Base-by-base conservation (phyloP, 2,888 invertebrate species). In the Brachynemurus nebulosus region DNA sequence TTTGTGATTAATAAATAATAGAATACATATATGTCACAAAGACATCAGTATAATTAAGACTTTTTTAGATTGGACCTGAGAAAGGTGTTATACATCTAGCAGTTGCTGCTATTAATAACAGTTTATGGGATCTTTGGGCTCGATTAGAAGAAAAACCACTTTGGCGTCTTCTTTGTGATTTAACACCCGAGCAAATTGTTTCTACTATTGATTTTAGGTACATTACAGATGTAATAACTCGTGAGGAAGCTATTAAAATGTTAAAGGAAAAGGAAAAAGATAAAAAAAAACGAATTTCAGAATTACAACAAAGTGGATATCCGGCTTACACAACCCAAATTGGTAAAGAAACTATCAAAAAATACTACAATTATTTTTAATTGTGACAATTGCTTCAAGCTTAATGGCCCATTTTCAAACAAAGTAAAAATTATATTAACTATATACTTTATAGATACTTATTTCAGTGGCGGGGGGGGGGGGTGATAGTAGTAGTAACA, bases 41-140 rank as follows among this genome's bases (percentile, higher is more conserved):
- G 8, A 25, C 14, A 25, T 14, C 18, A 41, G 30, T 36, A 45
- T 16, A 19, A 9, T 19, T 35, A 12, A 42, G 33, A 33, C 18
- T 40, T 38, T 53, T 53, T 44, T 57, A 86, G 89, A 73, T 91
- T 42, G 91, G 91, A 1, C 91, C 91, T 9, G 90, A 91, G 61
- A 91, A 91, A 64, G 91, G 92, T 8, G 91, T 85, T 0, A 78
- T 78, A 9, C 91, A 92, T 65, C 67, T 93, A 52, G 92, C 91
- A 0, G 79, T 80, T 2, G 90, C 88, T 1, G 91, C 89, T 7
- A 76, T 92, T 42, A 65, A 90, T n/a, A 93, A 92, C 63, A 83
- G 89, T 1, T 61, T 92, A 2, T 93, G 92, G 92, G 93, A 93
- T 62, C 65, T 92, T 42, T 91, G 91, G 91, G 90, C 81, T 0